Base-by-base conservation (phyloP, 2,113 vertebrate genomes). In the Nycticorax nycticorax region DNA sequence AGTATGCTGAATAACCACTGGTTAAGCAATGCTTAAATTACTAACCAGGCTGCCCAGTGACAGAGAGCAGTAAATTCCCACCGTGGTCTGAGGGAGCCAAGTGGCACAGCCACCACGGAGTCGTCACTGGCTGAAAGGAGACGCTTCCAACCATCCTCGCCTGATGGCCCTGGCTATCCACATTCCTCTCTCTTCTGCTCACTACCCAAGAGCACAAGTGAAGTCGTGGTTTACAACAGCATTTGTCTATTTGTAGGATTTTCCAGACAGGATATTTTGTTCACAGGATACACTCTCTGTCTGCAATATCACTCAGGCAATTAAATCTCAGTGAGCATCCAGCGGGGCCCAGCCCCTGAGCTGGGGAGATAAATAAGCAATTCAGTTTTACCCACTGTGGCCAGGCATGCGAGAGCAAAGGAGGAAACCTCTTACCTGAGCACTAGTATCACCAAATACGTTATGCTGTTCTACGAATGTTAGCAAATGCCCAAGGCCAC, bases 51-150 rank as follows among this genome's bases (percentile, higher is more conserved):
- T 35, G 33, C 28, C 8, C 35, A 14, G 10, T 3, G 41, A 45
- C 6, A 16, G 24, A 76, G 32, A 88, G 16, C 33, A 21, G 23
- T 20, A 9, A 75, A 53, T 48, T 63, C 47, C 82, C 62, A 7
- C 8, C 2, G 10, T 0, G 3, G 20, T 39, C 59, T 9, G 43
- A 20, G 4, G 22, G n/a, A 69, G n/a, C 43, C 2, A 3, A 59
- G 39, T 23, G 60, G 33, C 23, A n/a, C 62, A 47, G 21, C 15
- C 71, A 55, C 30, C 15, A 18, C 47, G 12, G 18, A 14, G n/a
- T 12, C 20, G 0, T 15, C 20, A 0, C 4, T 8, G 33, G 32
- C 50, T 10, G 19, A 43, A 39, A n/a, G 59, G 48, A 82, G 56
- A 28, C 66, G 30, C 71, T 62, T 52, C 41, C 53, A 53, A 13